Evolutionary conservation across 2,888 invertebrate genomes (phyloP).

Genomic region (Philaethria dido): DNA sequence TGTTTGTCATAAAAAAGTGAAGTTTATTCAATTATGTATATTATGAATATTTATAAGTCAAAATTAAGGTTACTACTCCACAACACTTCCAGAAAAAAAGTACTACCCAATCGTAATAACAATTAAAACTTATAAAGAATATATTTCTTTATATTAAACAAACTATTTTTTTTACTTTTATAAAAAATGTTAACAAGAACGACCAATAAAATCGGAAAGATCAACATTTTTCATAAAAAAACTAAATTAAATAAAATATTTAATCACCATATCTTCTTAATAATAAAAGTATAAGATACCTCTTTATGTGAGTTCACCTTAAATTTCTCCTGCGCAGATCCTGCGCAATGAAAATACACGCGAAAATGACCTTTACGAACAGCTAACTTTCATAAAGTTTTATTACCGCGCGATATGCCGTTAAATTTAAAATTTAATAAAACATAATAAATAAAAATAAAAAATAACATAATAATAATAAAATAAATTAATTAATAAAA

Average conservation of each 20-base stretch:
- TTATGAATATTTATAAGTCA: no score
- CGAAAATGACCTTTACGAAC: conserved; percentile 53
- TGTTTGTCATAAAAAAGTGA: no score
- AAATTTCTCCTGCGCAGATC: conserved; percentile 73
- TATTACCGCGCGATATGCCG: conserved; percentile 48
- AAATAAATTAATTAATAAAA: conserved; percentile 30
- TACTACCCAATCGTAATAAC: neutral
- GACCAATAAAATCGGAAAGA: neutral
- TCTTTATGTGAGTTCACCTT: conserved; percentile 4
- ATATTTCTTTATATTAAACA: neutral
- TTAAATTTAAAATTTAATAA: conserved; percentile 46
- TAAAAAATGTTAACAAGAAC: neutral
- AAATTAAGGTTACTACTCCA: no score
- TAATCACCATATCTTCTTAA: neutral
- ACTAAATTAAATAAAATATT: neutral
- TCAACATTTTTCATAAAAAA: neutral
- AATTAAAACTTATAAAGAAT: neutral
- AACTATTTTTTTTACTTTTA: neutral
- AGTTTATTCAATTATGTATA: no score
- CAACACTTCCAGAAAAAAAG: no score
- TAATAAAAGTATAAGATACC: neutral
- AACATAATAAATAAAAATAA: conserved; percentile 33
- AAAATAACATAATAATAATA: conserved; percentile 37
- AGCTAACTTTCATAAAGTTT: conserved; percentile 57
- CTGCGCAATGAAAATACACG: conserved; percentile 62